phyloP scores from a whole-genome alignment of 2,113 vertebrate species.

The Tachuris rubrigastra region DNA sequence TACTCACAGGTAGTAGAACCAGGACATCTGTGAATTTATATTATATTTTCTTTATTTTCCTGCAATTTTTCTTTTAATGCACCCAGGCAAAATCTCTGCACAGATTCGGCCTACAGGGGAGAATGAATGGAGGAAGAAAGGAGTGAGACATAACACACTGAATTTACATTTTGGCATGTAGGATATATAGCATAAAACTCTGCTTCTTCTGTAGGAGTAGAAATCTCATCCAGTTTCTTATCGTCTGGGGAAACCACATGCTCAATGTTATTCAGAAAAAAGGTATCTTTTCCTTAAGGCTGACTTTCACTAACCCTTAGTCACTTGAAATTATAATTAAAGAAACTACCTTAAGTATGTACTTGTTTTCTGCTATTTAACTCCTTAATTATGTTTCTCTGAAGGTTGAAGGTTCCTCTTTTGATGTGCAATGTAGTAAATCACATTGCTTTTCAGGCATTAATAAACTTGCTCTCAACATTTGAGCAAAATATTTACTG shows the following conservation, averaged over 20 bases:
- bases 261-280: neutral
- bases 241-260: neutral
- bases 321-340: neutral
- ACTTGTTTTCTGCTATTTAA: neutral
- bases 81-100: neutral
- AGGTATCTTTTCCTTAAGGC: neutral
- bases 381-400: neutral
- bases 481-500: neutral
- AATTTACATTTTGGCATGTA: slow-evolving; percentile 1
- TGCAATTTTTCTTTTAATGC: neutral
- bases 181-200: neutral
- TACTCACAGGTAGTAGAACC: neutral
- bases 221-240: neutral
- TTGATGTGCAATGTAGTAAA: neutral
- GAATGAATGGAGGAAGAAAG: neutral
- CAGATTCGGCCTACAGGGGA: neutral
- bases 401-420: neutral
- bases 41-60: neutral
- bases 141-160: neutral
- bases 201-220: neutral
- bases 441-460: neutral
- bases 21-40: neutral
- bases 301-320: neutral
- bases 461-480: neutral
- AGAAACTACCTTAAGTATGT: neutral